Evolutionary conservation across 2,113 vertebrate genomes (phyloP), one percentile per base, ranked within the genome.

Genomic region (Syngnathus floridae): DNA sequence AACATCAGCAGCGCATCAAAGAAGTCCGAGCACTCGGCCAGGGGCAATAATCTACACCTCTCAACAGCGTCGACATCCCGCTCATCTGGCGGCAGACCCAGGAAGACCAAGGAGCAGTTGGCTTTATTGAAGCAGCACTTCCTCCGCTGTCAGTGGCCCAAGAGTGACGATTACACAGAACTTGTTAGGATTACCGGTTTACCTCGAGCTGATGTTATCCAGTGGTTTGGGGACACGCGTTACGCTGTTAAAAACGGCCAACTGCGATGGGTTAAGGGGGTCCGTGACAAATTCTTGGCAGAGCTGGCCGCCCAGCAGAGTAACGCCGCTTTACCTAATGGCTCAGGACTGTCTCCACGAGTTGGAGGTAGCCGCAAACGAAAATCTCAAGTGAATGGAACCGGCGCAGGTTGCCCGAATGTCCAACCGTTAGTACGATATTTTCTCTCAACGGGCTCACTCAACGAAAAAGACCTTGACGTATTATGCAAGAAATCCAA

Each of bases 221-320:
- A 95, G 74, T 96, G 94, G 94, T 96, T 96, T 80, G 94, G 94
- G 36, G 94, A 96, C 75, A 96, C 94, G 0, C 91, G 94, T 3
- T 96, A 95, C 48, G 94, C 94, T 1, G 90, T 96, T 55, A 96
- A 95, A 79, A 94, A 96, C 4, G 94, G 94, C 19, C 93, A 96
- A 52, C 86, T 95, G 62, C 92, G 91, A 63, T 95, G 94, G 94
- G 93, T 95, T 79, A 86, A 88, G 54, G 84, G 89, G 38, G 69
- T 93, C 77, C 88, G 90, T 0, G 89, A 91, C 46, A 84, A 90
- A 72, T 90, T 91, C 70, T 72, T 91, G 68, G 87, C 90, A 17
- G 90, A 90, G 57, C 88, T 90, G 5, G 83, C 87, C 7, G 46
- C 72, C 45, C 84, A 89, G 75, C 90, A 91, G 57, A 84, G 81